phyloP scores from a whole-genome alignment of 2,888 invertebrate species.

The Liposcelis brunnea region DNA sequence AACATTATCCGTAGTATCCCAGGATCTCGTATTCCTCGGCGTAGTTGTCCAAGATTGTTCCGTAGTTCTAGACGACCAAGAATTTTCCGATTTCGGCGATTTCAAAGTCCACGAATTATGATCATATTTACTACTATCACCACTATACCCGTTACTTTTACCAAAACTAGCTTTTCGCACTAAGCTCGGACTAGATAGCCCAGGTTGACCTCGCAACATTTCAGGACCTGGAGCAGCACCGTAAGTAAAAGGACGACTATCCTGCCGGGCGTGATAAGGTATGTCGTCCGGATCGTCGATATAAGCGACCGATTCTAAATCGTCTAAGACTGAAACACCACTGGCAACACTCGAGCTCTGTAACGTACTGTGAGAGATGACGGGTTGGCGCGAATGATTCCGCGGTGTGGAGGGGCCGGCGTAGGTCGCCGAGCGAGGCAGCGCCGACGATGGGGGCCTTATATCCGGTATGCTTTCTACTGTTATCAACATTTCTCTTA shows the following conservation, averaged over 20 bases:
- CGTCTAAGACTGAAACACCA: conserved; percentile 4
- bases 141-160: conserved; percentile 25
- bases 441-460: conserved; percentile 19
- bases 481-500: conserved; percentile 73
- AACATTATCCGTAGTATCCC: conserved; percentile 10
- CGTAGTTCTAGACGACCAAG: conserved; percentile 15
- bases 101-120: conserved; percentile 18
- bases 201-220: conserved; percentile 53
- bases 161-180: conserved; percentile 51
- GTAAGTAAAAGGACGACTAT: conserved; percentile 80
- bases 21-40: conserved; percentile 9
- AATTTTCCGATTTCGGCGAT: conserved; percentile 18
- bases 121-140: no score
- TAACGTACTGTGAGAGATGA: background rate
- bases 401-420: conserved; percentile 8
- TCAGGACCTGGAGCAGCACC: conserved; percentile 41
- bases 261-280: conserved; percentile 81
- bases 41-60: conserved; percentile 13
- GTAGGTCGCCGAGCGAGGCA: conserved; percentile 10
- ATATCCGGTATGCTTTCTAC: conserved; percentile 59
- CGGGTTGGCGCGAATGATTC: background rate
- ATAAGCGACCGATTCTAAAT: conserved; percentile 7
- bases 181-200: conserved; percentile 66
- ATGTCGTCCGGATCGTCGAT: conserved; percentile 43
- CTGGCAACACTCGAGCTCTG: conserved; percentile 10